These are phyloP conservation scores for Oceanodroma tethys DNA, from an alignment of 2,113 vertebrate genomes.

Conservation along the genomic window DNA sequence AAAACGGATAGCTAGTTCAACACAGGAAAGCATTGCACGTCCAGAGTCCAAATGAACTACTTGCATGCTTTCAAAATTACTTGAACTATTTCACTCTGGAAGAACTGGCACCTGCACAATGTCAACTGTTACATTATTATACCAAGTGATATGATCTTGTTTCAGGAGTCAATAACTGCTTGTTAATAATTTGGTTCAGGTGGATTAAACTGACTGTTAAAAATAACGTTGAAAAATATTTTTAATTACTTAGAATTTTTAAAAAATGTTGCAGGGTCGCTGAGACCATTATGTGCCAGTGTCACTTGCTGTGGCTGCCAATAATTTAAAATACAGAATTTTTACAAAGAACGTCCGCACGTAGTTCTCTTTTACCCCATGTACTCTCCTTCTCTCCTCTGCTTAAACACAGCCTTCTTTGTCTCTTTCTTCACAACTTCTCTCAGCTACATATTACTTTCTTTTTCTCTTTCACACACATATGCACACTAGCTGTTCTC, in stretches of 20 bases:
- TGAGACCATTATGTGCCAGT: background rate
- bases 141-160: background rate
- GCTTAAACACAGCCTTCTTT: background rate
- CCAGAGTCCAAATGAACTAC: background rate
- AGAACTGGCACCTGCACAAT: background rate
- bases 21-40: background rate
- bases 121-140: background rate
- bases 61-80: background rate
- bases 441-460: background rate
- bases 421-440: background rate
- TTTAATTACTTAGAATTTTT: background rate
- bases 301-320: background rate
- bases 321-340: background rate
- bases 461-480: background rate
- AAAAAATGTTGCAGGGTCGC: background rate
- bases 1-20: background rate
- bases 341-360: background rate
- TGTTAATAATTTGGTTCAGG: background rate
- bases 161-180: background rate
- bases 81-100: background rate
- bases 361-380: background rate
- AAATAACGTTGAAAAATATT: background rate
- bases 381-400: background rate
- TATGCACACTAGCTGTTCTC: background rate
- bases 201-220: background rate